phyloP scores from a whole-genome alignment of 2,888 invertebrate species.

The Lasioglossum marginatum region DNA sequence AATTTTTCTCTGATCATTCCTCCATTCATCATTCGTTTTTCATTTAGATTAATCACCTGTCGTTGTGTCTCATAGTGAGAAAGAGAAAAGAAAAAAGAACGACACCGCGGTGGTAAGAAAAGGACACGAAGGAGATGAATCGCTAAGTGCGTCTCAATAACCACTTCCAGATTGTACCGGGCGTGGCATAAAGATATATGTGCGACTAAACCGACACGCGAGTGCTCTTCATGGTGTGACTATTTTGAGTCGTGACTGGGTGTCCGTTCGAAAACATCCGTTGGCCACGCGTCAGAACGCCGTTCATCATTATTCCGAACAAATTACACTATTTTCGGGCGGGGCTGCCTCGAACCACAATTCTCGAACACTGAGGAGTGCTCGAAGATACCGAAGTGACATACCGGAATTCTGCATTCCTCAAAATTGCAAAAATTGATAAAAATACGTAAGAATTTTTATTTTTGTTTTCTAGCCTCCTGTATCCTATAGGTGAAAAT shows the following conservation, averaged over 20 bases:
- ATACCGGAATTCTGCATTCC: not conserved
- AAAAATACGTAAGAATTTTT: not conserved
- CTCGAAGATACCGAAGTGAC: not conserved
- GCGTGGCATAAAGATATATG: constrained; percentile 58
- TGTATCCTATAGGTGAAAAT: not conserved
- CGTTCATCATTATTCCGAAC: constrained; percentile 35
- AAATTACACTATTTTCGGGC: constrained; percentile 7
- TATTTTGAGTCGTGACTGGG: constrained; percentile 51
- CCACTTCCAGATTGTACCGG: constrained; percentile 51
- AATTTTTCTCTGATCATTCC: constrained; percentile 22
- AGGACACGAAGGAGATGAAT: constrained; percentile 20
- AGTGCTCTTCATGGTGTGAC: constrained; percentile 34
- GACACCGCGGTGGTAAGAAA: not conserved
- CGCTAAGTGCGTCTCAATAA: constrained; percentile 45
- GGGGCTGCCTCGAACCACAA: not conserved
- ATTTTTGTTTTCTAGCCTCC: too few species aligned
- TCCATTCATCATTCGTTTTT: constrained; percentile 13
- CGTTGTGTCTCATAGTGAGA: constrained; percentile 2
- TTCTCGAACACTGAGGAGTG: not conserved
- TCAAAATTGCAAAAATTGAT: not conserved
- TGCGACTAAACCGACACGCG: constrained; percentile 26
- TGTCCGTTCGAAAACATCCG: constrained; percentile 34
- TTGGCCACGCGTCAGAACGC: constrained; percentile 50
- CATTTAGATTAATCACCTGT: constrained; percentile 41
- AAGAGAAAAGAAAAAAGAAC: not conserved